Evolutionary conservation across 1,140 invertebrate genomes (phyloP), one percentile per base, ranked within the genome.

Genomic region (Hydropsyche tenuis): DNA sequence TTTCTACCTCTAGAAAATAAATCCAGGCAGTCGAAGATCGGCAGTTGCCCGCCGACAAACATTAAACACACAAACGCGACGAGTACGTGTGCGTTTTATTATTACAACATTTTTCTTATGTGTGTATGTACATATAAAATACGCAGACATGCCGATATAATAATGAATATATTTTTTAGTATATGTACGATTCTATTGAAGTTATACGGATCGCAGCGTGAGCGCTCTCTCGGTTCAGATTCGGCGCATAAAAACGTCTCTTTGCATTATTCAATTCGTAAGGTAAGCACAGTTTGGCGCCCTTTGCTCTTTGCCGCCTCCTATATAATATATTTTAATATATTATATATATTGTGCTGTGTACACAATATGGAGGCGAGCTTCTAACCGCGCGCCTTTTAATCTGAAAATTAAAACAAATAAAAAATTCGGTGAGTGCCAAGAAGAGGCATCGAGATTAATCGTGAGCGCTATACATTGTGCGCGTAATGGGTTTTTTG

Each of bases 221-320:
- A 65, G 37, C 63, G 1, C n/a, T n/a, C n/a, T n/a, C n/a, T n/a
- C n/a, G n/a, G n/a, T n/a, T 2, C 2, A 12, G 64, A 68, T 68
- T 68, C 64, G 64, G 43, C 16, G 22, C 45, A 48, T 69, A 69
- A 51, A 51, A 69, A 46, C 66, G 56, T 71, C 56, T 63, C 51
- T 63, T 71, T 71, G 69, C 69, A 71, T 71, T 71, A 71, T 71
- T 71, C 69, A 71, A 71, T 71, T 60, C 30, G 69, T 70, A 53
- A 63, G 72, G 62, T 66, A 73, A 66, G 72, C 60, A 9, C 30
- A 73, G 72, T 65, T 73, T 65, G 72, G 60, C 20, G 62, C 72
- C 63, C 63, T 66, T 66, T 65, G 62, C 65, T 43, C 14, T 20
- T 14, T 66, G 63, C 72, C 72, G 72, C n/a, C 72, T 37, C 30